Evolutionary conservation across 2,888 invertebrate species (phyloP), one percentile per base, ranked within the genome.

Genomic region (Eurois occulta): DNA sequence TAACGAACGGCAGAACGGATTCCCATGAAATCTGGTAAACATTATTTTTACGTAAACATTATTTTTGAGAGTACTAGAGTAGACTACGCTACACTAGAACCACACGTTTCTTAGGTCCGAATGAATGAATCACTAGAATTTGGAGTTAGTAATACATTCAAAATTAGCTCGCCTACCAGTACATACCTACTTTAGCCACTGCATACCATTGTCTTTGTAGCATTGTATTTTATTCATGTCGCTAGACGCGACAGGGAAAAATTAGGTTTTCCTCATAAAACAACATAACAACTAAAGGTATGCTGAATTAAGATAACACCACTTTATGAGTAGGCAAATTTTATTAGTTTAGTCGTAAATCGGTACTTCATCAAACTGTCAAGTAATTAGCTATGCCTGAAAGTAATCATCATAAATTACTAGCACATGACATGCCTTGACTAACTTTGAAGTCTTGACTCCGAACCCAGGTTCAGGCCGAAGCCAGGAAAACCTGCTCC

Each of bases 261-360:
- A 75, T 7, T 0, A 24, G 0, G 18, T 84, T 83, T 83, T 83
- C 85, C 85, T 83, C 0, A 24, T 80, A 38, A 38, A 62, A 75
- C 64, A 80, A 80, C 64, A 68, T 58, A 71, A 71, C 52, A 66
- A 68, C 6, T 70, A 11, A 55, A 64, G 65, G 55, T 72, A 38
- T 38, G 28, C 7, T 72, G 38, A 32, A 73, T 68, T 64, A 62
- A 68, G 74, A 74, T 79, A 43, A 70, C 21, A 43, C 0, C 0
- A 6, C 16, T 35, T 8, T 7, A 13, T n/a, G 38, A 55, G 43
- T 60, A 43, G 5, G 2, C n/a, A 74, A 32, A 35, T 38, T 18
- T 38, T 13, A 55, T 21, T 6, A 6, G n/a, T n/a, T 55, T 10
- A 41, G 16, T 52, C 38, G 24, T 38, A 18, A 28, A 46, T 46